phyloP scores from a whole-genome alignment of 2,113 vertebrate genomes.

The Accipiter cooperii region DNA sequence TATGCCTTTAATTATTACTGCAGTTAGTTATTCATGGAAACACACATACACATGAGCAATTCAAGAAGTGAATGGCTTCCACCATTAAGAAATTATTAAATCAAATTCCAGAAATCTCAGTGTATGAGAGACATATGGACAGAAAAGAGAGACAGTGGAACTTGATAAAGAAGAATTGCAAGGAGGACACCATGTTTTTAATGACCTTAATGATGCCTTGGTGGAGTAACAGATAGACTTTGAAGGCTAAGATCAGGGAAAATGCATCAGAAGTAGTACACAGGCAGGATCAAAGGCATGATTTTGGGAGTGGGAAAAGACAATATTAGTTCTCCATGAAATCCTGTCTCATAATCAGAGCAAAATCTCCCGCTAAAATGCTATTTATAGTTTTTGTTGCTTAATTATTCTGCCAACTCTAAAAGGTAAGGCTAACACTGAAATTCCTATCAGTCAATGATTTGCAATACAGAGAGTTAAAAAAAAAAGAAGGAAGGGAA shows the following conservation, averaged over 20 bases:
- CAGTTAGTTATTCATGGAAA: background rate
- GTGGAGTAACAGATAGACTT: background rate
- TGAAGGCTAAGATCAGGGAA: background rate
- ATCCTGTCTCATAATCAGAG: background rate
- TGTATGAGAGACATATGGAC: background rate
- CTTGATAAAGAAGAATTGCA: background rate
- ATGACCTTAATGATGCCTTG: background rate
- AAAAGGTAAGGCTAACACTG: background rate
- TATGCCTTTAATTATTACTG: background rate
- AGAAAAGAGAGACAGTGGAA: background rate
- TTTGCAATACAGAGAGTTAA: background rate
- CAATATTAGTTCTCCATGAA: background rate
- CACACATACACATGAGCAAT: background rate
- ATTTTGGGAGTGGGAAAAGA: background rate
- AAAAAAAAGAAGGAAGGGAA: background rate
- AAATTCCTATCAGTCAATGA: background rate
- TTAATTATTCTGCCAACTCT: background rate
- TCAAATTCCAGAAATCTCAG: background rate
- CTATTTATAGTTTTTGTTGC: background rate
- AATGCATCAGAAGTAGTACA: background rate
- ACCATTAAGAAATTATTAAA: background rate
- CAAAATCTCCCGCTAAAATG: background rate
- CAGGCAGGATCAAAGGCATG: background rate
- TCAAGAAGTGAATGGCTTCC: background rate
- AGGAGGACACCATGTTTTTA: rapidly evolving